Evolutionary conservation across 2,113 vertebrate species (phyloP), one percentile per base, ranked within the genome.

Genomic region (Pyxicephalus adspersus): DNA sequence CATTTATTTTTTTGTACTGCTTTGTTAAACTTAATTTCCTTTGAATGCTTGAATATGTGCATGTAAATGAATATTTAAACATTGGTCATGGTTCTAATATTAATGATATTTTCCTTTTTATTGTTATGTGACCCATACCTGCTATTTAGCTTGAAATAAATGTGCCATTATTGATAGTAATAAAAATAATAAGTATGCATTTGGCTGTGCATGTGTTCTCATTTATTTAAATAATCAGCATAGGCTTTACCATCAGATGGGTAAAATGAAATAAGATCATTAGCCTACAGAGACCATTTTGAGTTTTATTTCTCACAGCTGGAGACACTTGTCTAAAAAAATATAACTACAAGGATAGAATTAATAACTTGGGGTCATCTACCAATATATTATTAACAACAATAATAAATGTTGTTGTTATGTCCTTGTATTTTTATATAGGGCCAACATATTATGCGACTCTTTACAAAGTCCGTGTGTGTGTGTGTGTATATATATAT

Each of bases 181-280:
- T 28, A 71, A 19, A 51, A 71, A 50, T 50, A 67, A n/a, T 45
- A 26, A 67, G 20, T 2, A 18, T 71, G 17, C 50, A 68, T 51
- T 68, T 68, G 38, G 20, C n/a, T 51, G 45, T 68, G 50, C 19
- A 74, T 58, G 72, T 58, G n/a, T 74, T 22, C 5, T 18, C n/a
- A 34, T 74, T 60, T n/a, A 34, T 38, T 74, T 23, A 74, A 74
- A 74, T 60, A 74, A 74, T 60, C 26, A 74, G 15, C 29, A 71
- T 9, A n/a, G 64, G 6, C 17, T 38, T 60, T 74, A 60, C 19
- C 54, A 58, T 38, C 54, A 23, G 26, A 74, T 74, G 29, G 72
- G 19, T 52, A 60, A 60, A 74, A 34, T 38, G 9, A 60, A 34
- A 38, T 60, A 74, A 60, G 51, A 74, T 26, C 52, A 57, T 73